phyloP scores from a whole-genome alignment of 1,140 invertebrate species.

The Lasioglossum albipes region DNA sequence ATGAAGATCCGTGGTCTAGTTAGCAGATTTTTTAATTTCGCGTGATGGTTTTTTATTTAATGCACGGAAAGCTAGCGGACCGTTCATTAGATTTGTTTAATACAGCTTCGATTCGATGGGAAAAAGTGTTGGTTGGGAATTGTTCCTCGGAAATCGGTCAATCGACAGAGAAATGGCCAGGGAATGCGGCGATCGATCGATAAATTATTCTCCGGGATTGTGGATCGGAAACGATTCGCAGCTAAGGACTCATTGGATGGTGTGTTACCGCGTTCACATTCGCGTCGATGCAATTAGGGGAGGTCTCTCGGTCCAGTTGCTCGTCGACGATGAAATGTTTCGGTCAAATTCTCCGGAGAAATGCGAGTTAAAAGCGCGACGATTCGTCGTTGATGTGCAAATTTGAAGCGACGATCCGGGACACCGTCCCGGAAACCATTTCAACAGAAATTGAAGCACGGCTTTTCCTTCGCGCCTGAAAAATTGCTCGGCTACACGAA shows the following conservation, averaged over 20 bases:
- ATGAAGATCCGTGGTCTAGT: too few relatives aligned
- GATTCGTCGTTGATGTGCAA: background rate
- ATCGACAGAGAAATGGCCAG: conserved; percentile 43
- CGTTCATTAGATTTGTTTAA: too few relatives aligned
- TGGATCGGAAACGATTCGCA: conserved; percentile 7
- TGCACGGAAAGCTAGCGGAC: too few relatives aligned
- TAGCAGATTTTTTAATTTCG: too few relatives aligned
- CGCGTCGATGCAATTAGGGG: conserved; percentile 19
- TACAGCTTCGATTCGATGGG: too few relatives aligned
- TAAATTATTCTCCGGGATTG: conserved; percentile 58
- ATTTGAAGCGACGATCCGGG: background rate
- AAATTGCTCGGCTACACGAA: background rate
- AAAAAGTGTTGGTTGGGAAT: conserved; percentile 3
- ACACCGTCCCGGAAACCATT: background rate
- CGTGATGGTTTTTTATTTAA: too few relatives aligned
- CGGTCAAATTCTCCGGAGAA: background rate
- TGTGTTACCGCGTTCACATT: conserved; percentile 20
- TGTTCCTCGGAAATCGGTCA: conserved; percentile 37
- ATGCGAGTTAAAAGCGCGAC: background rate
- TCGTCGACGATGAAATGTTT: conserved; percentile 8
- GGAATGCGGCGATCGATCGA: conserved; percentile 53
- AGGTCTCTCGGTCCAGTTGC: conserved; percentile 6
- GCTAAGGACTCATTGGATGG: conserved; percentile 50
- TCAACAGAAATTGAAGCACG: background rate
- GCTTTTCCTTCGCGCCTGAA: background rate